Evolutionary conservation across 2,113 vertebrate species (phyloP), one percentile per base, ranked within the genome.

Genomic region (Shinisaurus crocodilurus): DNA sequence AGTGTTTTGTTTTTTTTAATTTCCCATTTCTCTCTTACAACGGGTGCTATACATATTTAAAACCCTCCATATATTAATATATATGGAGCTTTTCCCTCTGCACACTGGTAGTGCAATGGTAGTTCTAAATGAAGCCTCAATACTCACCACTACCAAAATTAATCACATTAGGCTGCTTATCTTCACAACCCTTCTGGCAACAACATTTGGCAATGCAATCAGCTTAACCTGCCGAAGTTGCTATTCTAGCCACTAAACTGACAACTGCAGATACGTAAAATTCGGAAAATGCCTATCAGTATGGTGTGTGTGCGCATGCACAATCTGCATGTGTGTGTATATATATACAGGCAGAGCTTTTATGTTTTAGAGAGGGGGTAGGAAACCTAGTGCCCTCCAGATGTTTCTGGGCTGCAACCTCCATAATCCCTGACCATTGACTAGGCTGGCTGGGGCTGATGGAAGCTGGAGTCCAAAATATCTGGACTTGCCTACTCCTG

Each of bases 91-190:
- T 93, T 25, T n/a, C 65, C 1, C 86, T 93, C 77, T 45, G 74
- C 70, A 37, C 2, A 8, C 3, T 82, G 54, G 34, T 83, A 32
- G 27, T 82, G 54, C 34, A 86, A 50, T 65, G 29, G 18, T 15
- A 12, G 29, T 79, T 76, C 57, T 72, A 85, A 93, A 88, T n/a
- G 6, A 23, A 90, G 32, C 1, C 0, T 72, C 57, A 50, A 57
- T 48, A 72, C 79, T 92, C 70, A 82, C 50, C 40, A 75, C 15
- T 32, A 20, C 90, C 25, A 16, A 91, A 88, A 86, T 50, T 0
- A 0, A 0, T 57, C 20, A 50, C 13, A 29, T 87, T 43, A 2
- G 20, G n/a, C 18, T 54, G 13, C 74, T 63, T 63, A 25, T 43
- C 86, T 77, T 29, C 15, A 60, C n/a, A 23, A 37, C 27, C 20